Base-by-base conservation (phyloP, 2,797 vertebrate genomes). In the Anomalospiza imberbis region DNA sequence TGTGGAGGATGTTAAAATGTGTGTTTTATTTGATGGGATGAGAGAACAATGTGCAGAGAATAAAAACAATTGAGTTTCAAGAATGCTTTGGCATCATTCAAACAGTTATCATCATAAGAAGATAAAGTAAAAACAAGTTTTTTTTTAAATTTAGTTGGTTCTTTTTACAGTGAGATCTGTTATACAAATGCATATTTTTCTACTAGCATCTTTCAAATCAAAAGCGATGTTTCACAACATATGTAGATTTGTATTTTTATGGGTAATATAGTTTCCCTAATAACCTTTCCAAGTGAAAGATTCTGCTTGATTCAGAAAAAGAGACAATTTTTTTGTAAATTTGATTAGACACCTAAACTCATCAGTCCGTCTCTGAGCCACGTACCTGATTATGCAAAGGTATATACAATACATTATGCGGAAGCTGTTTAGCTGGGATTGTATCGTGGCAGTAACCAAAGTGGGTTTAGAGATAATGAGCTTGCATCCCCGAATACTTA, bases 391-490 rank as follows among this genome's bases (percentile, higher is more conserved):
- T 96, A 94, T 31, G 38, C 77, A 26, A 18, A 95, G 91, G 94
- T 94, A 67, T 78, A 62, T 75, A 80, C 50, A 88, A 82, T 93
- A 68, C 40, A 18, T 89, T 91, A 91, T 77, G 61, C 2, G 88
- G 92, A 91, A 86, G 91, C 75, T 89, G 91, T 97, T 96, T 94
- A 93, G 86, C 91, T 89, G 78, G 76, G 70, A 86, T 96, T n/a
- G 20, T 89, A 96, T 86, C 38, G 40, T 92, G 89, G 61, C 94
- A 96, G 72, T 94, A 97, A 91, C 95, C 91, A 95, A 94, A 96
- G 91, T 92, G 81, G 94, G 95, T 97, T 97, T 94, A 94, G 93
- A 97, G 96, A 96, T 96, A 96, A 95, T 94, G 93, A 96, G 89
- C 95, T 96, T 96, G 81, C 95, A 78, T 94, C 53, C 91, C 40